Evolutionary conservation across 1,140 invertebrate genomes (phyloP).

Genomic region (Drosophila carrolli): DNA sequence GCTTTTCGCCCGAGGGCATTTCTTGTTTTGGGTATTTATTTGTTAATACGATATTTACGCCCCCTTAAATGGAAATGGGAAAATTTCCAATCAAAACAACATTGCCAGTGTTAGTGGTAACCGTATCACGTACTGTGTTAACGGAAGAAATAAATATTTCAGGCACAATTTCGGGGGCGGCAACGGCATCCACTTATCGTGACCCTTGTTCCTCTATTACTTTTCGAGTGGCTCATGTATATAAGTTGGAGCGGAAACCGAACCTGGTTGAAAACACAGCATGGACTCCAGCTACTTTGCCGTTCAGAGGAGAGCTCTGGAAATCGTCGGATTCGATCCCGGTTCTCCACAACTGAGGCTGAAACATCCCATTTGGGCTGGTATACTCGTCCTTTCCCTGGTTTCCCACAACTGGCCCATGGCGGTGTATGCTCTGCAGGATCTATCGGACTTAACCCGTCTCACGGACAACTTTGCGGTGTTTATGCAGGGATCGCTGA

Average conservation of each 20-base stretch:
- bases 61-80: slow-evolving; percentile 48
- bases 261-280: slow-evolving; percentile 1
- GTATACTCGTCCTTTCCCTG: slow-evolving; percentile 23
- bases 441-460: slow-evolving; percentile 27
- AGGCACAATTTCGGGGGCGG: slow-evolving; percentile 61
- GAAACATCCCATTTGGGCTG: slow-evolving; percentile 38
- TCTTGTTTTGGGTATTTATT: slow-evolving; percentile 35
- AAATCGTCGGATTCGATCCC: slow-evolving; percentile 44
- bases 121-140: slow-evolving; percentile 70
- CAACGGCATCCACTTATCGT: slow-evolving; percentile 55
- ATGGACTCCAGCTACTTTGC: slow-evolving; percentile 50
- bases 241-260: slow-evolving; percentile 4
- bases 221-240: not conserved
- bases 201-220: not conserved
- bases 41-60: slow-evolving; percentile 48
- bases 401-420: slow-evolving; percentile 54
- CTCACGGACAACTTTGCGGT: slow-evolving; percentile 37
- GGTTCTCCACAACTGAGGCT: slow-evolving; percentile 1
- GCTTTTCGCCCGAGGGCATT: not conserved
- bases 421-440: slow-evolving; percentile 40
- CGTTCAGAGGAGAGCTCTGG: slow-evolving; percentile 41
- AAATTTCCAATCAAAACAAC: slow-evolving; percentile 67
- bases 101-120: slow-evolving; percentile 37
- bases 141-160: slow-evolving; percentile 71
- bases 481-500: slow-evolving; percentile 33